Evolutionary conservation across 2,888 invertebrate genomes (phyloP), one percentile per base, ranked within the genome.

Genomic region (Melinaea marsaeus): DNA sequence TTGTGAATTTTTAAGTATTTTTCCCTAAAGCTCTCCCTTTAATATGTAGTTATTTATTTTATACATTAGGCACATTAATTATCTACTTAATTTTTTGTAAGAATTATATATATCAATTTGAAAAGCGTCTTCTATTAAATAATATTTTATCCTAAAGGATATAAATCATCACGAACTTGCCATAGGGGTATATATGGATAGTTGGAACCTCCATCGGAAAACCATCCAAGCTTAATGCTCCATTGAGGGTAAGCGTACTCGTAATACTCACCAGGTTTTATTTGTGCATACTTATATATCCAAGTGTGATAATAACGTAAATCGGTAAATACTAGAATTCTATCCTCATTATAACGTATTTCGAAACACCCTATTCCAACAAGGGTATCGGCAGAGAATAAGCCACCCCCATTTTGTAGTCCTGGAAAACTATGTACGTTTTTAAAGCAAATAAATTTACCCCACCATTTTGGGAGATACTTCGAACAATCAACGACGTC

Each of bases 171-270:
- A 13, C 9, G 22, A 4, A 66, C 5, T 59, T 69, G 69, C 60
- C 60, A 64, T 1, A 2, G 2, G 0, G 71, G 72, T 13, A 71
- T 68, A 13, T 58, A 64, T 1, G 71, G 72, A 22, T 33, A 7
- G 55, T 69, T 72, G 2, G 55, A 37, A 1, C 46, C 0, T 0
- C 66, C 67, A 13, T 73, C 71, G 11, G 64, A 65, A 0, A 65
- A 6, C 11, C 2, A 6, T 4, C 57, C 54, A 5, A 63, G 34
- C 2, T 1, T 48, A 3, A 72, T 57, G 9, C 74, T 65, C 80
- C 80, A 85, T 13, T 84, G 77, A 0, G 85, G 81, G 47, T 84
- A 85, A 0, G 85, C 84, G 34, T 84, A 85, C 62, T 86, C 85
- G 45, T 86, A 86, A 60, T 86, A 86, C 9, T 76, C 71, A 0